A percentile compares a stretch with the other conserved stretches of the same genome.
These are phyloP conservation scores for Neosalanx taihuensis DNA, from an alignment of 2,797 vertebrate genomes.

Conservation along the genomic window DNA sequence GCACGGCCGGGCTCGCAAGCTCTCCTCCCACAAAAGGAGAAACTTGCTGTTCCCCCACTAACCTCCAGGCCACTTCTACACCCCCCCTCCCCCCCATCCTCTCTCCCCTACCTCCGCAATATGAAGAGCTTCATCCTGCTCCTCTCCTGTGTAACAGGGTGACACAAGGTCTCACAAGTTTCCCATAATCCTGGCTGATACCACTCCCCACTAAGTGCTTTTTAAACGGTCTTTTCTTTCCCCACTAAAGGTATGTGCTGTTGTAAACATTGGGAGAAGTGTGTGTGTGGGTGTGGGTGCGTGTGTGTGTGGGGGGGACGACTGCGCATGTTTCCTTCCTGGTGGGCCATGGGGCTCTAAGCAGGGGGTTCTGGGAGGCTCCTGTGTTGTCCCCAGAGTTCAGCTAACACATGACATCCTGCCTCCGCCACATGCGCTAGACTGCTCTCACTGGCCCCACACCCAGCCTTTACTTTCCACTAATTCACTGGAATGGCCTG, in stretches of 20 bases:
- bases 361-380: slow-evolving; percentile 51
- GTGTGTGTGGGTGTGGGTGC: slow-evolving; percentile 48
- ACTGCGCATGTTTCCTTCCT: slow-evolving; percentile 47
- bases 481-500: slow-evolving; percentile 55
- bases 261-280: slow-evolving; percentile 50
- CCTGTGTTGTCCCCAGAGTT: slow-evolving; percentile 46
- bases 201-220: slow-evolving; percentile 25
- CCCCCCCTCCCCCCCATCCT: slow-evolving; percentile 15
- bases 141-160: slow-evolving; percentile 39
- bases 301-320: slow-evolving; percentile 13
- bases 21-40: slow-evolving; percentile 19
- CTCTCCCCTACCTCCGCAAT: slow-evolving; percentile 16
- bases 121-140: slow-evolving; percentile 12
- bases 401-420: slow-evolving; percentile 55
- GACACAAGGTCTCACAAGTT: slow-evolving; percentile 31
- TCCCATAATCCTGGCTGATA: slow-evolving; percentile 35
- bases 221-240: neutral
- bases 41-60: slow-evolving; percentile 62
- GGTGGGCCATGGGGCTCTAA: slow-evolving; percentile 43
- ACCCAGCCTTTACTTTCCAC: slow-evolving; percentile 29
- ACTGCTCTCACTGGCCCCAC: slow-evolving; percentile 23
- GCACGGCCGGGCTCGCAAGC: slow-evolving; percentile 25
- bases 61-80: slow-evolving; percentile 41
- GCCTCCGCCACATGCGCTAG: slow-evolving; percentile 42
- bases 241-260: slow-evolving; percentile 42